Base-by-base conservation (phyloP, 2,888 invertebrate species). In the Dolomedes plantarius region DNA sequence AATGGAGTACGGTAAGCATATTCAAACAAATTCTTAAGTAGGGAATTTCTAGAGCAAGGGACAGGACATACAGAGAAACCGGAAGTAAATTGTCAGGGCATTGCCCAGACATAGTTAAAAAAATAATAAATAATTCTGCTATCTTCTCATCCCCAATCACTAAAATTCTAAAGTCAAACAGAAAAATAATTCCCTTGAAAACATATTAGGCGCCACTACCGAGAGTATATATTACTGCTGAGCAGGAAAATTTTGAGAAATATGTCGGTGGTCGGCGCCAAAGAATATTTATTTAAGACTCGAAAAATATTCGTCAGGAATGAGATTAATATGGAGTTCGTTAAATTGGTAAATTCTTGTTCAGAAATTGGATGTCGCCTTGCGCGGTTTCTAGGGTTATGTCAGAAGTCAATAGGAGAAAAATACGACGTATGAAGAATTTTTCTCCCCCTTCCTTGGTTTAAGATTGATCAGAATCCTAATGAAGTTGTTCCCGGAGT, bases 201-300 rank as follows among this genome's bases (percentile, higher is more conserved):
- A 56, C 23, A 56, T 56, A 56, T 56, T 56, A 56, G 23, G 16
- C 56, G 19, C 56, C 56, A 23, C 5, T 46, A 16, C 36, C 36
- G 46, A 19, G 5, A 36, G 9, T 56, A 56, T 16, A 56, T 56
- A 23, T 23, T 56, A 56, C 16, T 3, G 41, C 13, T 11, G 23
- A 16, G 46, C 2, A 46, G 16, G 16, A 56, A 19, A 46, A 56
- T 23, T 56, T 56, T 56, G 56, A 56, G 23, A 56, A 23, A 56
- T 56, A 16, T 56, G 56, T 56, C 56, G 56, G 67, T 62, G 9
- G 65, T 29, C 27, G 83, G 83, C 83, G 83, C 83, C 83, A 46
- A 39, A 68, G 50, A 83, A 83, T 65, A 67, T 39, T 72, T 50
- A 65, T 77, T 83, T 76, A 62, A 65, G 77, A 72, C 68, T 65